Percentiles rank a stretch among this genome's conserved stretches.
Conservation (phyloP, 2,888 invertebrate genomes). For the Coelopa pilipes region DNA sequence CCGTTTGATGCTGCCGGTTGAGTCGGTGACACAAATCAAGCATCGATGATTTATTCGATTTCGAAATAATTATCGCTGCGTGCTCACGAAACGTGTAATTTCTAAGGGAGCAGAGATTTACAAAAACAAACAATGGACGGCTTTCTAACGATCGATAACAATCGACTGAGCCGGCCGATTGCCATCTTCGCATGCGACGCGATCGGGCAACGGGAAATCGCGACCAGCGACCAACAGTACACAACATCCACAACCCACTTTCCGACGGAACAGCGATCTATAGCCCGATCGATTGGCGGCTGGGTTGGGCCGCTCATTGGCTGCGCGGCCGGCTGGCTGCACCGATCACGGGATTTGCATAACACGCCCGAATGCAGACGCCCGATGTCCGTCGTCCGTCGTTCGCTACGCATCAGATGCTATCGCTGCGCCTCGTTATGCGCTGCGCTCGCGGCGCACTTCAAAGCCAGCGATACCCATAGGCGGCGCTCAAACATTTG, state of each 20-base stretch:
- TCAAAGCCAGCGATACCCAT: constrained; percentile 8
- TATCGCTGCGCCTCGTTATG: not conserved
- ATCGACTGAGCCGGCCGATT: not conserved
- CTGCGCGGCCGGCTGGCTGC: not conserved
- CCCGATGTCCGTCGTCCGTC: not conserved
- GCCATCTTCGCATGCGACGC: constrained; percentile 12
- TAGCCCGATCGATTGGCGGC: not conserved
- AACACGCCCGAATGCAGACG: constrained; percentile 1
- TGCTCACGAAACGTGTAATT: no score
- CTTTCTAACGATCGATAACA: constrained; percentile 1
- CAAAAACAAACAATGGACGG: no score
- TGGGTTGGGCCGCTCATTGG: no score
- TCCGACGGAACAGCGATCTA: constrained; percentile 9
- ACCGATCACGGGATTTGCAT: constrained; percentile 25
- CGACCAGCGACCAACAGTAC: not conserved
- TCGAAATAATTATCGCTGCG: no score
- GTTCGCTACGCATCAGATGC: not conserved
- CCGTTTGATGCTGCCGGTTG: no score
- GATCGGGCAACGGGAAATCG: constrained; percentile 11
- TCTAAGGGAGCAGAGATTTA: no score
- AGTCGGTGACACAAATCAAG: no score
- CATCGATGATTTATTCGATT: no score
- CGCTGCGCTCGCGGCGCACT: not conserved
- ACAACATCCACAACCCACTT: not conserved
- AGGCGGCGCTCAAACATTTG: constrained; percentile 15